Conservation (phyloP, 1,140 invertebrate species). For the Macrotrachela quadricornifera region DNA sequence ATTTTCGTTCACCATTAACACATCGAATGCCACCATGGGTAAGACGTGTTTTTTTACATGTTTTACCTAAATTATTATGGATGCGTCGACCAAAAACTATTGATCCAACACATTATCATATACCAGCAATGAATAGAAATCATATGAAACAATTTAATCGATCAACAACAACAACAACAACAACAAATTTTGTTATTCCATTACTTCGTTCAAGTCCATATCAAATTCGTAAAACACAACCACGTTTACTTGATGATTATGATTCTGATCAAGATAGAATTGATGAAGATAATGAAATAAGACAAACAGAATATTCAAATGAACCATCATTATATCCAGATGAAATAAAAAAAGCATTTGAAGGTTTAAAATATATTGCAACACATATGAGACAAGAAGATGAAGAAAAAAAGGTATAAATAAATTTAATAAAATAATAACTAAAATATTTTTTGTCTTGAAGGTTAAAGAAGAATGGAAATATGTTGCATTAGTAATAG, state of each 20-base stretch:
- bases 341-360: conserved; percentile 65
- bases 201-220: too few species aligned
- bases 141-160: too few species aligned
- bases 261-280: too few species aligned
- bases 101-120: not conserved
- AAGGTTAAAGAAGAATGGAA: conserved; percentile 32
- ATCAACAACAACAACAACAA: too few species aligned
- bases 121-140: too few species aligned
- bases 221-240: too few species aligned
- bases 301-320: not conserved
- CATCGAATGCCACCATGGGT: conserved; percentile 29
- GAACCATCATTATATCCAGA: conserved; percentile 29
- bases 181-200: too few species aligned
- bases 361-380: conserved; percentile 81
- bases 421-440: not conserved
- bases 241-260: too few species aligned
- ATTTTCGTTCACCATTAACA: conserved; percentile 26
- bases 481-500: conserved; percentile 29
- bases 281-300: too few species aligned
- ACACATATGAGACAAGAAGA: conserved; percentile 87
- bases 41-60: conserved; percentile 23
- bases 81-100: conserved; percentile 22
- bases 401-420: conserved; percentile 19
- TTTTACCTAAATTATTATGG: conserved; percentile 24
- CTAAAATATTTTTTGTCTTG: not conserved